phyloP scores from a whole-genome alignment of 2,113 vertebrate species.

The Lepus timidus region DNA sequence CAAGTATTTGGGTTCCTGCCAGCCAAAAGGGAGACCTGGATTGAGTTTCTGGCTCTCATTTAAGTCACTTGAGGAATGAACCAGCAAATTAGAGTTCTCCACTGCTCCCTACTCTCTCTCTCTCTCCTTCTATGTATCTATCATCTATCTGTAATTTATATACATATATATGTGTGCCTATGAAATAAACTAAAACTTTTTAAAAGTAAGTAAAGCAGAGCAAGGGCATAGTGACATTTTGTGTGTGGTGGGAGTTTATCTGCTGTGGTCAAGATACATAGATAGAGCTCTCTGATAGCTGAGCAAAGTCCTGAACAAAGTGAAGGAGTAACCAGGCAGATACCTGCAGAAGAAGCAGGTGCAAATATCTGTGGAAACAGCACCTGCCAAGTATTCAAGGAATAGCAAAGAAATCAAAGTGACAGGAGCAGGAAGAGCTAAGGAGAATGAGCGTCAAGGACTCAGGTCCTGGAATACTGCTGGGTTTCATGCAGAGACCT shows the following conservation, averaged over 20 bases:
- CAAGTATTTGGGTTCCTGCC: no score
- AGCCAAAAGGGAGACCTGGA: no score
- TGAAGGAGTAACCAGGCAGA: background rate
- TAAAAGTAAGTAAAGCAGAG: background rate
- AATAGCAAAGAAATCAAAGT: background rate
- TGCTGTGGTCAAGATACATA: background rate
- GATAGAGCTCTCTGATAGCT: background rate
- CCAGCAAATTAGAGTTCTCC: no score
- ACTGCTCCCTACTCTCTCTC: background rate
- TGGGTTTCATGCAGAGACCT: background rate
- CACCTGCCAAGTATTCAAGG: background rate
- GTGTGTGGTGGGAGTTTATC: background rate
- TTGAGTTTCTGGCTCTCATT: no score
- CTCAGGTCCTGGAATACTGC: background rate
- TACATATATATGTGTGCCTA: no score
- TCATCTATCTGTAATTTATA: no score
- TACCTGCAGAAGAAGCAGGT: background rate
- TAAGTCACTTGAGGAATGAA: no score
- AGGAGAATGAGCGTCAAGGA: rapidly evolving
- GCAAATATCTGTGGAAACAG: background rate
- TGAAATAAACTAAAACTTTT: no score
- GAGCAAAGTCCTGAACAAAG: background rate
- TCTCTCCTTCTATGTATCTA: no score
- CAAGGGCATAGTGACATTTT: background rate
- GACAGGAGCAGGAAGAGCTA: background rate